phyloP scores from a whole-genome alignment of 2,888 invertebrate genomes.

The Blastobasis lacticolella region DNA sequence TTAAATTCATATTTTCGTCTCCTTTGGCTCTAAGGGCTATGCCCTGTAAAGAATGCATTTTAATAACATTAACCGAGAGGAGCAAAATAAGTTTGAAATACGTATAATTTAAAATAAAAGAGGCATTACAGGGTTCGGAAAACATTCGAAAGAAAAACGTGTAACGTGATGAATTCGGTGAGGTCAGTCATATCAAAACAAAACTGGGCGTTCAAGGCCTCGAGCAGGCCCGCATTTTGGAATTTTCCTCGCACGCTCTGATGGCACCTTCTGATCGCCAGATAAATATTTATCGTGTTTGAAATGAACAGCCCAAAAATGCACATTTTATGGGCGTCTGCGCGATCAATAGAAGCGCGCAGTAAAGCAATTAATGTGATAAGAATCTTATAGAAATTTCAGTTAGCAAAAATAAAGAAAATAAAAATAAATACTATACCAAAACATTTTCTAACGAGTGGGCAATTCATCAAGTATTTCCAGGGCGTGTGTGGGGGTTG shows the following conservation, averaged over 20 bases:
- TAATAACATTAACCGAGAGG: too few species aligned
- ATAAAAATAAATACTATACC: constrained; percentile 61
- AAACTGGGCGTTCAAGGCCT: not conserved
- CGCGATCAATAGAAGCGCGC: too few species aligned
- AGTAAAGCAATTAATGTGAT: too few species aligned
- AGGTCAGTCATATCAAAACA: constrained; percentile 1
- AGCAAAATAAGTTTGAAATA: too few species aligned
- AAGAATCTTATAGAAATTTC: too few species aligned
- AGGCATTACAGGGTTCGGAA: too few species aligned
- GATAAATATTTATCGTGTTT: not conserved
- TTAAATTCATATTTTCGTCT: too few species aligned
- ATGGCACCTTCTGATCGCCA: not conserved
- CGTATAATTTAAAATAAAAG: too few species aligned
- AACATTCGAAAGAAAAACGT: too few species aligned
- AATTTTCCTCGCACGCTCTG: constrained; percentile 2
- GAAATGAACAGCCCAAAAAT: not conserved
- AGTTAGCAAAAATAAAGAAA: constrained; percentile 22
- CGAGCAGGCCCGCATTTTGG: constrained; percentile 1
- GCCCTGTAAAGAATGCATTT: too few species aligned
- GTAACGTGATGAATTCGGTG: not conserved
- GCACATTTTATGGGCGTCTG: too few species aligned
- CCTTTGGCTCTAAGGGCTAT: too few species aligned
- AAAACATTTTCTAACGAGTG: constrained; percentile 75
- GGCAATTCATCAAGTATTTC: constrained; percentile 76
- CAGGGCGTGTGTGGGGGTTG: constrained; percentile 68